Evolutionary conservation across 2,113 vertebrate species (phyloP), one percentile per base, ranked within the genome.

Genomic region (Hiodon alosoides): DNA sequence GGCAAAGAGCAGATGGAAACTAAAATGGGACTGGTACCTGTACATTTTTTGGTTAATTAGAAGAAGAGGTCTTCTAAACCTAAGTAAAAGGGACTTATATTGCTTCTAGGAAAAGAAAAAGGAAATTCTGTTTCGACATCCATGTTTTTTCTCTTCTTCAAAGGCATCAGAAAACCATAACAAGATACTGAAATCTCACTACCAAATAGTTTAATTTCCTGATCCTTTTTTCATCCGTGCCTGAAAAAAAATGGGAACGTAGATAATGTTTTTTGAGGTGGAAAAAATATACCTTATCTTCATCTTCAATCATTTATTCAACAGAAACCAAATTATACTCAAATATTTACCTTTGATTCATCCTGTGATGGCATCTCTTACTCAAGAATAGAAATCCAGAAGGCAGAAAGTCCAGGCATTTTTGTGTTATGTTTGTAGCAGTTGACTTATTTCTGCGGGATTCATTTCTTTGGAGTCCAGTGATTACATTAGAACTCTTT

Each of bases 1-100:
- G 79, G 84, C 81, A 80, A 83, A 83, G 59, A 66, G 50, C 8
- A 86, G 89, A 90, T 84, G 83, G 84, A 89, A 88, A 81, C 85
- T 85, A 79, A 87, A 77, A 85, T 85, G 76, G 79, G 81, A 81
- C 79, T 80, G 79, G 82, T 69, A 80, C 79, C 86, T 84, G 83
- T 83, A 87, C 85, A 84, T 88, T 87, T 82, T 79, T 78, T 79
- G 84, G 84, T 87, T 87, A 90, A 90, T 69, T 87, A 89, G 82
- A 89, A 83, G 83, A 59, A 58, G 31, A 50, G 76, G 31, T 53
- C 76, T 87, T 86, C 82, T 79, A 85, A 86, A 82, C 81, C 78
- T 79, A 80, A 83, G 68, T 86, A 82, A 84, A 71, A 82, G 72
- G 60, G 70, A 77, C 80, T 80, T 82, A 73, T 65, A 77, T 79